Evolutionary conservation across 2,797 vertebrate genomes (phyloP), one percentile per base, ranked within the genome.

Genomic region (Aldrovandia affinis): DNA sequence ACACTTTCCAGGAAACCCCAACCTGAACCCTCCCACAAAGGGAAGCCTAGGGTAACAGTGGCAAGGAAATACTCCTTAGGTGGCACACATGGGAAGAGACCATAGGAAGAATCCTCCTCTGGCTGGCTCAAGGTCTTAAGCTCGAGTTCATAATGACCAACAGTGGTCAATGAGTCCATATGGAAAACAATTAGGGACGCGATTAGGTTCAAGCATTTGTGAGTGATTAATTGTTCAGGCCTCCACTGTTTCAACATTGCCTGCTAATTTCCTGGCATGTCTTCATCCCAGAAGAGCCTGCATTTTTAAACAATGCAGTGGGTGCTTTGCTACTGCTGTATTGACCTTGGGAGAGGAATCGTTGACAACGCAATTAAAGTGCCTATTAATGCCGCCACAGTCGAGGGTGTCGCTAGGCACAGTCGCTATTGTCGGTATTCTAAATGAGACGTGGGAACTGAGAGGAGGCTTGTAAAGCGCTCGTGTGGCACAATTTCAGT

Each of bases 271-370:
- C 75, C 75, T 1, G 44, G 55, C n/a, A 7, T 33, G 25, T 42
- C 81, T 85, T 47, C 47, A 55, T 83, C 28, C 59, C 18, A 57
- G 63, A 85, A 73, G 77, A 36, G 50, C 59, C 73, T 59, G 42
- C n/a, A 25, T 83, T 50, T 78, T 85, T 80, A 20, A n/a, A 44
- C 84, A 82, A 70, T 81, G 30, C 80, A n/a, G 30, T n/a, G 80
- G 80, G 68, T 59, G 65, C 52, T 7, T 14, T 28, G 14, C 78
- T 57, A 81, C 70, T 82, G 39, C 81, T 79, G 59, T 54, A 55
- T 61, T 85, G 84, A 85, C 84, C 84, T 85, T 82, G 84, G n/a
- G 75, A 82, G 81, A 78, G 55, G 59, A 70, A 85, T 83, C 75
- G 55, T 73, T 80, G 81, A 85, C 79, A 85, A 80, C 73, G 36